Conservation (phyloP, 2,797 vertebrate genomes). For the Takifugu ocellatus region DNA sequence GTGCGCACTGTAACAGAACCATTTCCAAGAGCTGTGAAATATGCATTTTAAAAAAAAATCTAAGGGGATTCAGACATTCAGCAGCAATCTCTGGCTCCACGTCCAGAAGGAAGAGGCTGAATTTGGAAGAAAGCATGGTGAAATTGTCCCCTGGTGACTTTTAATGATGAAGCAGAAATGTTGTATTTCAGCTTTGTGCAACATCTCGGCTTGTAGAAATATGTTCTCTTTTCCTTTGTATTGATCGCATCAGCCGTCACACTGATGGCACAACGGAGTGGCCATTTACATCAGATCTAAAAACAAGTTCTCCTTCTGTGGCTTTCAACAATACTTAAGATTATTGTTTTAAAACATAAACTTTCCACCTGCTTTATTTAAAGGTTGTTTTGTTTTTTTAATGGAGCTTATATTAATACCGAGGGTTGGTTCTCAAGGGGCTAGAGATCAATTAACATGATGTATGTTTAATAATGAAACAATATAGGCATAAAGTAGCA, state of each 20-base stretch:
- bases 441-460: too few species aligned
- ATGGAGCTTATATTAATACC: background rate
- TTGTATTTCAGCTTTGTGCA: background rate
- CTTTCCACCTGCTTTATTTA: conserved; percentile 12
- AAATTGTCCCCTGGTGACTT: too few species aligned
- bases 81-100: conserved; percentile 1
- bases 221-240: conserved; percentile 38
- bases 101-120: background rate
- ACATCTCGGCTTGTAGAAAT: conserved; percentile 36
- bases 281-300: background rate
- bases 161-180: too few species aligned
- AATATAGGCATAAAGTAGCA: background rate
- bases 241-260: conserved; percentile 40
- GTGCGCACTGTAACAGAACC: conserved; percentile 62
- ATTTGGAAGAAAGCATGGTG: conserved; percentile 2
- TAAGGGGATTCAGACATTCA: conserved; percentile 14
- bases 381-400: conserved; percentile 10
- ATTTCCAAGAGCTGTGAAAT: conserved; percentile 54
- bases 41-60: conserved; percentile 31
- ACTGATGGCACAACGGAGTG: conserved; percentile 14
- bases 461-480: too few species aligned
- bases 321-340: conserved; percentile 24
- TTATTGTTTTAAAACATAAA: conserved; percentile 24
- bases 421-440: background rate
- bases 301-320: conserved; percentile 1